Evolutionary conservation across 1,140 invertebrate species (phyloP), one percentile per base, ranked within the genome.

Genomic region (Eciton burchellii): DNA sequence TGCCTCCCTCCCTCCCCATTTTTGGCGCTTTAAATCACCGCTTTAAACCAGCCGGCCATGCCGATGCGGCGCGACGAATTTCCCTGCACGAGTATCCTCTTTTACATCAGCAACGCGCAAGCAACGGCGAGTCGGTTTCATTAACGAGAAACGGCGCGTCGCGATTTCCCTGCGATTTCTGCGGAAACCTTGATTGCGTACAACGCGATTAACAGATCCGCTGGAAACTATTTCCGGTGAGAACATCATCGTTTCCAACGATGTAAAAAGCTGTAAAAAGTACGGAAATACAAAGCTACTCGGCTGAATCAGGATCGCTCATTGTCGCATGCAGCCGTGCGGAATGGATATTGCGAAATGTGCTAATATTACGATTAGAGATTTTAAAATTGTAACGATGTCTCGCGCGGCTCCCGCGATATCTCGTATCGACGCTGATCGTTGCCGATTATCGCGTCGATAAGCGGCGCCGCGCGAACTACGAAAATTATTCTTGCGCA

Each of bases 1-100:
- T 79, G 74, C 56, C 29, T 57, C 12, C 8, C 6, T 70, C 0
- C 41, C 16, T 26, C 12, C n/a, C n/a, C 52, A 43, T 45, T 57
- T 79, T 43, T 57, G 21, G n/a, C 49, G 29, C 21, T 70, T 70
- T 43, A 56, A 70, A 35, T 79, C 63, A 70, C 56, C n/a, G 16
- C n/a, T n/a, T 5, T 16, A 43, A 79, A 70, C n/a, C n/a, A 45
- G 52, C n/a, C 29, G 9, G 21, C n/a, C 6, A 70, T 45, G 43
- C 43, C 14, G 19, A 12, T 62, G 12, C 8, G 16, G 24, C n/a
- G n/a, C 5, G 41, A 16, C 19, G 14, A 77, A 56, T 43, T 45
- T 52, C 65, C 14, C 19, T 16, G 11, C 21, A 45, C 16, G 1
- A 43, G n/a, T 43, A 4, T 54, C 14, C 26, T 29, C 29, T 11